Base-by-base conservation (phyloP, 1,140 invertebrate species). In the Drosophila pseudoananassae region DNA sequence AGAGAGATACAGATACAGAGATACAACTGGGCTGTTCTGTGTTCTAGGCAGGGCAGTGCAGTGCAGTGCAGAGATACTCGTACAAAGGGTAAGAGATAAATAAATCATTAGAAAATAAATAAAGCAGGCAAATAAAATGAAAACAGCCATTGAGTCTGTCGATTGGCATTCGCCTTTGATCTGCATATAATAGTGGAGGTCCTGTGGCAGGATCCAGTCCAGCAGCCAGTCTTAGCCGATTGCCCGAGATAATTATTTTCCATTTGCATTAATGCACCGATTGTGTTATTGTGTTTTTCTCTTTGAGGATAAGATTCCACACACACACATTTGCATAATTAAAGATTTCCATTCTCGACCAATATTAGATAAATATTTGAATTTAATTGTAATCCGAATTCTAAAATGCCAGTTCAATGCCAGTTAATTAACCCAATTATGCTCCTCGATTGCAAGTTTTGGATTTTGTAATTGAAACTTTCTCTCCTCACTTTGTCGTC, bases 91-190 rank as follows among this genome's bases (percentile, higher is more conserved):
- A 69, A 59, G 51, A 76, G 73, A 68, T 76, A 76, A 68, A 76
- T 76, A 76, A 76, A 75, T 76, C 71, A 76, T 75, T 68, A 76
- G 73, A 76, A 75, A 66, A 76, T 75, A 76, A 75, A 76, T 76
- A 76, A 75, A 68, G 49, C 54, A n/a, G 61, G 50, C 45, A 75
- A 66, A 76, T 75, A 66, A 58, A 75, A 56, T 59, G 72, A 75
- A 75, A 47, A 20, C 47, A 29, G 56, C 40, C 31, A 40, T 49
- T 20, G 38, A 38, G 9, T 52, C 57, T 36, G 49, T 51, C 49
- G 49, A 51, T 31, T 51, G 49, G n/a, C 25, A 51, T 12, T 51
- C 27, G 27, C 25, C 27, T 31, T 51, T 51, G 49, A 43, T 43
- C 25, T 27, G 25, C 25, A 27, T 27, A 27, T 27, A 27, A 27